Evolutionary conservation across 2,797 vertebrate species (phyloP).

Genomic region (Dermochelys coriacea): DNA sequence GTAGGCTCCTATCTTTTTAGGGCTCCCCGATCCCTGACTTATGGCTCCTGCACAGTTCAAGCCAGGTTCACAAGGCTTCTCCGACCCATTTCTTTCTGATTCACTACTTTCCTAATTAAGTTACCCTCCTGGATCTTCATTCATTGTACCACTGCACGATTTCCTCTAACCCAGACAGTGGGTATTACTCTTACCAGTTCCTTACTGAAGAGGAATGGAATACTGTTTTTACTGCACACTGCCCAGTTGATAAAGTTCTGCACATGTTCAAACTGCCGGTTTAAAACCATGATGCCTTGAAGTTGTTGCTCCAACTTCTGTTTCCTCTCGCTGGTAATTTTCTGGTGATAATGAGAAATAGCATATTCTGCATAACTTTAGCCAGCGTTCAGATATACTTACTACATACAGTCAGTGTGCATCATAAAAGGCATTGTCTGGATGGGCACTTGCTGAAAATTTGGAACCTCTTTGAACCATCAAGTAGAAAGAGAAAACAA

Average conservation of each 20-base stretch:
- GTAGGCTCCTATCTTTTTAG: not conserved
- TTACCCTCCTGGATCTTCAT: not conserved
- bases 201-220: conserved; percentile 97
- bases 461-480: not conserved
- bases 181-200: conserved; percentile 88
- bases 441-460: not conserved
- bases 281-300: conserved; percentile 91
- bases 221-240: conserved; percentile 89
- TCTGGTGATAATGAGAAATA: conserved; percentile 78
- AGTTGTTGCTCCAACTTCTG: conserved; percentile 93
- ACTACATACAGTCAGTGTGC: not conserved
- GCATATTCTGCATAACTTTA: not conserved
- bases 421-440: not conserved
- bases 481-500: not conserved
- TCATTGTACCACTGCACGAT: not conserved
- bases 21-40: not conserved
- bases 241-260: conserved; percentile 99
- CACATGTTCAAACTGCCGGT: conserved; percentile 94
- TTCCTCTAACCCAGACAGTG: not conserved
- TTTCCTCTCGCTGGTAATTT: conserved; percentile 92
- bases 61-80: not conserved
- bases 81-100: not conserved
- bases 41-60: not conserved
- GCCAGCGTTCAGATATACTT: not conserved
- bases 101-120: not conserved